phyloP scores from a whole-genome alignment of 2,888 invertebrate genomes.

The Thymelicus lineola region DNA sequence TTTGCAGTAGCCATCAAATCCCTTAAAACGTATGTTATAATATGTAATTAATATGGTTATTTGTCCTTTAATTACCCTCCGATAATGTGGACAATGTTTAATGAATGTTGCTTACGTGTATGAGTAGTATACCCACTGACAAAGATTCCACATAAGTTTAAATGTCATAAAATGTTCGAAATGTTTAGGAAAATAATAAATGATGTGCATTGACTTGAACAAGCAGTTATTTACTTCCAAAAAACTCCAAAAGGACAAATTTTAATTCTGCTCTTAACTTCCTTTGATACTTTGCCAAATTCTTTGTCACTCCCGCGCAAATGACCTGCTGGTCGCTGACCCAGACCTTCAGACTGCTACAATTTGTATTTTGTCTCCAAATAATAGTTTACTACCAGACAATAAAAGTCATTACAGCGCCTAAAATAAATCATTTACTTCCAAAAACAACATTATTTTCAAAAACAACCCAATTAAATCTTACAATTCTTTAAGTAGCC shows the following conservation, averaged over 20 bases:
- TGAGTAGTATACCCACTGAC: no score
- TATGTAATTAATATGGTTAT: no score
- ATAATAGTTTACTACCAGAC: constrained; percentile 17
- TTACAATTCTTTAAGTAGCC: no score
- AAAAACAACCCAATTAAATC: not conserved
- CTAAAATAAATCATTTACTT: not conserved
- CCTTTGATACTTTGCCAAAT: constrained; percentile 66
- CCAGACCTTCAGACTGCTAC: constrained; percentile 50
- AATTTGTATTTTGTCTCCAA: constrained; percentile 34
- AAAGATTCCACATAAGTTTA: not conserved
- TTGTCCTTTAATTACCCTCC: no score
- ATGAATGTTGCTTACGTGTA: no score
- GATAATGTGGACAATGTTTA: no score
- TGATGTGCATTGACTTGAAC: no score
- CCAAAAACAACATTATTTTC: not conserved
- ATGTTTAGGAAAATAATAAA: no score
- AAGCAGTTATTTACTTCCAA: not conserved
- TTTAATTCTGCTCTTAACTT: constrained; percentile 50
- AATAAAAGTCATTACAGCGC: constrained; percentile 5
- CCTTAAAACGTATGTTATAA: no score
- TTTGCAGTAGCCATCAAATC: no score
- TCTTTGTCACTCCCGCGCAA: constrained; percentile 49
- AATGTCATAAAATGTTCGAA: no score
- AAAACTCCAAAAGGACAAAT: constrained; percentile 43
- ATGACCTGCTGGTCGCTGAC: constrained; percentile 57